A percentile compares a stretch with the other conserved stretches of the same genome.
phyloP scores from a whole-genome alignment of 2,888 invertebrate genomes.

The Watsonalla cultraria region DNA sequence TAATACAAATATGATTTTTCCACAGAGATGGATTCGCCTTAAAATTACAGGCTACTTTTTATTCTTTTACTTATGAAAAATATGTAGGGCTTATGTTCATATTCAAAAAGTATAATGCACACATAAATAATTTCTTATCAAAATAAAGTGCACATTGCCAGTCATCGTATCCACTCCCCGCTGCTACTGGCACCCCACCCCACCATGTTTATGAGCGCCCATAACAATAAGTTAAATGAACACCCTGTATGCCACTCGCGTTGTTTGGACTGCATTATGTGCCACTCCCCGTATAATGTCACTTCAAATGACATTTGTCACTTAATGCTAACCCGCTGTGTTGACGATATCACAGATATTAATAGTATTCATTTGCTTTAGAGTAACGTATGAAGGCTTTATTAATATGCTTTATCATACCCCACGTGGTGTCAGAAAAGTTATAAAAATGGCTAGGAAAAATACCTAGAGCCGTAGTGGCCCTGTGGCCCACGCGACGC shows the following conservation, averaged over 20 bases:
- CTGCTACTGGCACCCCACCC: slow-evolving; percentile 12
- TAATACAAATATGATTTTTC: too few species aligned
- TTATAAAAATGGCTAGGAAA: too few species aligned
- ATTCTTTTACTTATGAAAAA: too few species aligned
- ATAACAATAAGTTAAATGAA: slow-evolving; percentile 38
- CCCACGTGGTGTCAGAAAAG: too few species aligned
- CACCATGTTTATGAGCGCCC: slow-evolving; percentile 24
- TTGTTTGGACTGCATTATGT: slow-evolving; percentile 28
- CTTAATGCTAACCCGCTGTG: not conserved
- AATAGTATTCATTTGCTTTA: not conserved
- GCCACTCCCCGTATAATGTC: not conserved
- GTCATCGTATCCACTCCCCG: slow-evolving; percentile 1
- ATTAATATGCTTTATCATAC: too few species aligned
- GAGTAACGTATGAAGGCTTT: too few species aligned
- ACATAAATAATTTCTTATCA: not conserved
- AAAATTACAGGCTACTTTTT: too few species aligned
- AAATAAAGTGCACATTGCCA: not conserved
- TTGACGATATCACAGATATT: not conserved
- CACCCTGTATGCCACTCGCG: slow-evolving; percentile 22
- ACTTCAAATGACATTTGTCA: not conserved
- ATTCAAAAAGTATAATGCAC: too few species aligned
- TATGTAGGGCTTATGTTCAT: too few species aligned
- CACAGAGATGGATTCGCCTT: too few species aligned
- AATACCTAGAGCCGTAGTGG: too few species aligned
- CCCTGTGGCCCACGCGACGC: too few species aligned